These are phyloP conservation scores for Euglossa dilemma DNA, from an alignment of 1,140 invertebrate species.

Conservation along the genomic window DNA sequence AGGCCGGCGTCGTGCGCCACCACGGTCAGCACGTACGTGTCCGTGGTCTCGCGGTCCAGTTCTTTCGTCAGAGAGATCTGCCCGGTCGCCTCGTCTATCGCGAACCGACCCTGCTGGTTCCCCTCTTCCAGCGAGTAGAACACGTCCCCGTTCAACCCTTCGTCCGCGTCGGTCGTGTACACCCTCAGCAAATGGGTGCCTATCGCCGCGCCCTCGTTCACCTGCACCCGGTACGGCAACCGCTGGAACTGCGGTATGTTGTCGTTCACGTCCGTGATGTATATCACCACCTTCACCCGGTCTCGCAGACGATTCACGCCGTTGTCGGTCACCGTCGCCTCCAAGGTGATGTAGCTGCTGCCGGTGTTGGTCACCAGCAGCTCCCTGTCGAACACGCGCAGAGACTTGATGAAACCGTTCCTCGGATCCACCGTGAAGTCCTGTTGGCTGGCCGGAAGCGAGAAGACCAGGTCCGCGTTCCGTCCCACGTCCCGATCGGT, in stretches of 20 bases:
- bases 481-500: conserved; percentile 94
- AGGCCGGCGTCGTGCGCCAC: conserved; percentile 92
- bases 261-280: conserved; percentile 95
- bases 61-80: conserved; percentile 89
- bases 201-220: conserved; percentile 91
- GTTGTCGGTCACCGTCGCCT: conserved; percentile 94
- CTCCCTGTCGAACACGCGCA: conserved; percentile 93
- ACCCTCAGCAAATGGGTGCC: conserved; percentile 92
- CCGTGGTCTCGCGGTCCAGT: conserved; percentile 93
- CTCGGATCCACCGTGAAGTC: conserved; percentile 94
- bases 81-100: conserved; percentile 93
- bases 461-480: conserved; percentile 96
- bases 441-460: conserved; percentile 88
- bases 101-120: conserved; percentile 91
- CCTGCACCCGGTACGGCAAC: conserved; percentile 91
- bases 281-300: conserved; percentile 94
- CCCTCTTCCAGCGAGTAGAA: conserved; percentile 92
- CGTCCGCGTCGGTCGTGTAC: conserved; percentile 93
- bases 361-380: conserved; percentile 89
- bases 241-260: conserved; percentile 93
- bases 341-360: conserved; percentile 90
- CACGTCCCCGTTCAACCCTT: conserved; percentile 95
- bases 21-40: conserved; percentile 90
- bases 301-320: conserved; percentile 90
- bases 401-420: conserved; percentile 95